phyloP scores from a whole-genome alignment of 2,888 invertebrate species.

The Eumacrocentrus americanus region DNA sequence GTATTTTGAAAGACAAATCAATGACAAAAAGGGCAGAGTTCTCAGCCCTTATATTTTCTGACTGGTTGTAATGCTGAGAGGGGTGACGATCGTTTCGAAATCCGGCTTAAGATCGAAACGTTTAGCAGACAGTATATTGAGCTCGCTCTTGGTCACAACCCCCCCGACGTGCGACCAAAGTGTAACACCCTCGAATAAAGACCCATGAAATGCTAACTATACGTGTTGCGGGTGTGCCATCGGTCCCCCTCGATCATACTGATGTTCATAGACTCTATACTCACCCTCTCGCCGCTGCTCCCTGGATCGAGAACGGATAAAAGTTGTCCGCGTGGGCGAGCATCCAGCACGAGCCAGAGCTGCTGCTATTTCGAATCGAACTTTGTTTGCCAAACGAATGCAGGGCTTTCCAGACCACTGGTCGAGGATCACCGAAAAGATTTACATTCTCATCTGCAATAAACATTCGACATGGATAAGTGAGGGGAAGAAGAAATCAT shows the following conservation, averaged over 20 bases:
- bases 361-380: neutral
- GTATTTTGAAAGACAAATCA: slow-evolving; percentile 7
- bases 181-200: slow-evolving; percentile 53
- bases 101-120: slow-evolving; percentile 53
- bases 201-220: slow-evolving; percentile 52
- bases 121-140: slow-evolving; percentile 44
- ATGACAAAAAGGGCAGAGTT: slow-evolving; percentile 2
- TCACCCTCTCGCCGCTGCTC: slow-evolving; percentile 7
- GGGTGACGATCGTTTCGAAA: slow-evolving; percentile 36
- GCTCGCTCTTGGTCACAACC: slow-evolving; percentile 39
- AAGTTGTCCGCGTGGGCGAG: slow-evolving; percentile 22
- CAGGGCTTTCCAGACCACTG: slow-evolving; percentile 10
- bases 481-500: neutral
- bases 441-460: slow-evolving; percentile 11
- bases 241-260: slow-evolving; percentile 19
- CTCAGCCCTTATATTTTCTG: slow-evolving; percentile 1
- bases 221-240: slow-evolving; percentile 44
- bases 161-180: slow-evolving; percentile 40
- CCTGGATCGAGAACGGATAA: neutral
- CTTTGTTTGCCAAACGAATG: slow-evolving; percentile 10
- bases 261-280: slow-evolving; percentile 23
- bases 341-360: slow-evolving; percentile 14
- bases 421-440: neutral
- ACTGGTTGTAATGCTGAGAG: slow-evolving; percentile 29
- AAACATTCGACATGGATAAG: neutral